These are phyloP conservation scores for Amphiprion ocellaris DNA, from an alignment of 2,113 vertebrate species.

Conservation along the genomic window DNA sequence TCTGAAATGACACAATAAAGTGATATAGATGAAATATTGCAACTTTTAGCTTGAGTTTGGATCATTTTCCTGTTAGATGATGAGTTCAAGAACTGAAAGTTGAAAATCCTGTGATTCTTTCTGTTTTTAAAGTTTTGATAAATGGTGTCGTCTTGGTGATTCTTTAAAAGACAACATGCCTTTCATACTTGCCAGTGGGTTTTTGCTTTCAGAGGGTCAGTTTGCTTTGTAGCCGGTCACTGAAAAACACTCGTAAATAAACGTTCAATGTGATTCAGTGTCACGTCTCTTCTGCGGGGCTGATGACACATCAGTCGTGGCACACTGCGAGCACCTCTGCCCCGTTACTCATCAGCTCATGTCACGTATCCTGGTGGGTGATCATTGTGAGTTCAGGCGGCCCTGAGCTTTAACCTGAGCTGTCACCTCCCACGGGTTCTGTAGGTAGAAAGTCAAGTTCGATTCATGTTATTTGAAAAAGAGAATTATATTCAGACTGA, in stretches of 20 bases:
- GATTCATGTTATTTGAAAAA: slow-evolving; percentile 1
- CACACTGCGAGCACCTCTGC: not conserved
- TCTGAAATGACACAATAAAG: no score
- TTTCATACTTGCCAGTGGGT: no score
- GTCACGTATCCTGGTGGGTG: not conserved
- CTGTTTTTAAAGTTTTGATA: no score
- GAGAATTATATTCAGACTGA: not conserved
- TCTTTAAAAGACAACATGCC: no score
- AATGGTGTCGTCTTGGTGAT: no score
- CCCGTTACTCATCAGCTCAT: not conserved
- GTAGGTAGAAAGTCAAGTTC: slow-evolving; percentile 12
- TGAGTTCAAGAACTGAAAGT: no score
- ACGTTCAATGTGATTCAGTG: not conserved
- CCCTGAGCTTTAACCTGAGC: slow-evolving; percentile 15
- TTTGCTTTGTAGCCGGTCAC: not conserved
- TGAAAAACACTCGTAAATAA: not conserved
- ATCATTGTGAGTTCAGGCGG: not conserved
- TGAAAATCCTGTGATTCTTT: no score
- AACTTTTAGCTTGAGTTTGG: no score
- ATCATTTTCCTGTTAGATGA: no score
- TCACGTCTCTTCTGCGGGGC: not conserved
- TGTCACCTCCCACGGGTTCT: slow-evolving; percentile 11
- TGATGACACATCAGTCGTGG: slow-evolving; percentile 1
- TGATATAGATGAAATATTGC: no score
- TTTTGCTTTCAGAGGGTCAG: not conserved